phyloP scores from a whole-genome alignment of 2,797 vertebrate genomes.

The Spheniscus humboldti region DNA sequence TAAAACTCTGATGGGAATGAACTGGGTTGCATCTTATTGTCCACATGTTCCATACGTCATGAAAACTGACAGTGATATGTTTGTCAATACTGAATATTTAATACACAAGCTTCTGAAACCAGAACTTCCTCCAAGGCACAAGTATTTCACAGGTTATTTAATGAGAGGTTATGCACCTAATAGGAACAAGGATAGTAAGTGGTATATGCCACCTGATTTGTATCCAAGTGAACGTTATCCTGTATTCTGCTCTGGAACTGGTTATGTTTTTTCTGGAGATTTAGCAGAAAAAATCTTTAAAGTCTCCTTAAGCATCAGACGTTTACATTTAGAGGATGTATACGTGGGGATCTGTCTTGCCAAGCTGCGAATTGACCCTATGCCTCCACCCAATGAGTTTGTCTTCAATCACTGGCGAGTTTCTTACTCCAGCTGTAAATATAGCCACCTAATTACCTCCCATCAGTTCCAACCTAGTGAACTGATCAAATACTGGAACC shows the following conservation, averaged over 20 bases:
- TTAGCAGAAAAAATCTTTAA: constrained; percentile 88
- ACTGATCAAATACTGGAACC: constrained; percentile 94
- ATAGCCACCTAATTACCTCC: constrained; percentile 96
- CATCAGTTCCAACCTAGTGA: constrained; percentile 95
- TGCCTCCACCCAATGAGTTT: constrained; percentile 89
- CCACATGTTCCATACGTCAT: constrained; percentile 86
- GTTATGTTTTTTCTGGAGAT: constrained; percentile 96
- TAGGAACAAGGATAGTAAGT: constrained; percentile 93
- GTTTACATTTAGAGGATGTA: constrained; percentile 93
- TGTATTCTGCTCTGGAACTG: constrained; percentile 97
- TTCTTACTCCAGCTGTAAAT: constrained; percentile 97
- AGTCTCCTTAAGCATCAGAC: constrained; percentile 82
- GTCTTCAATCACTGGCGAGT: constrained; percentile 98
- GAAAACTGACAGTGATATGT: constrained; percentile 99
- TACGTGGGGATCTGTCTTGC: constrained; percentile 94
- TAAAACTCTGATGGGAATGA: constrained; percentile 98
- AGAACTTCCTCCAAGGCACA: constrained; percentile 79
- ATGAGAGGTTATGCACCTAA: constrained; percentile 92
- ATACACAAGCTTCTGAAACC: constrained; percentile 90
- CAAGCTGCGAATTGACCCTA: constrained; percentile 87
- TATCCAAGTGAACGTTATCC: constrained; percentile 91
- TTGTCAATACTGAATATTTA: constrained; percentile 95
- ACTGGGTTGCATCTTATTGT: constrained; percentile 92
- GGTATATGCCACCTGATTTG: constrained; percentile 93
- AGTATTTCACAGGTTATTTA: constrained; percentile 93